phyloP scores from a whole-genome alignment of 2,888 invertebrate genomes.

The Flexamia atlantica region DNA sequence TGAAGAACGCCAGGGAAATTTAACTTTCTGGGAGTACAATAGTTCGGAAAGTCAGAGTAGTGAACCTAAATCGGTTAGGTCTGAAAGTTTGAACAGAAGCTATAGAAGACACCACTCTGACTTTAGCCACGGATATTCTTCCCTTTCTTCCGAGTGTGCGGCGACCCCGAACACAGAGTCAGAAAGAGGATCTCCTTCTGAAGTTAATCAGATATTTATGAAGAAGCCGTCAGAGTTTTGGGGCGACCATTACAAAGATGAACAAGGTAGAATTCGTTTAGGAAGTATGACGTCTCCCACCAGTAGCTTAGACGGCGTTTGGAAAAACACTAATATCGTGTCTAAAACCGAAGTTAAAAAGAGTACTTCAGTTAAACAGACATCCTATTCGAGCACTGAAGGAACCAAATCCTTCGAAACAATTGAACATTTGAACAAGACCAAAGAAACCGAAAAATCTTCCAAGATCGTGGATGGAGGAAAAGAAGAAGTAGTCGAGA shows the following conservation, averaged over 20 bases:
- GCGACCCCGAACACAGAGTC: slow-evolving; percentile 11
- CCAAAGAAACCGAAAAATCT: slow-evolving; percentile 48
- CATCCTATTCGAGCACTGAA: slow-evolving; percentile 51
- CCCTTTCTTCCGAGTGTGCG: neutral
- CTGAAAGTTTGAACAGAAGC: slow-evolving; percentile 17
- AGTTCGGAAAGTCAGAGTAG: neutral
- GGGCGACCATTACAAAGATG: slow-evolving; percentile 45
- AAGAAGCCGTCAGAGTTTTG: slow-evolving; percentile 59
- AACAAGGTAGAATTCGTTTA: neutral
- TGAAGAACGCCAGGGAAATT: slow-evolving; percentile 17
- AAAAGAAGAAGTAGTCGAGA: slow-evolving; percentile 58
- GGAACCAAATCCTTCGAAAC: slow-evolving; percentile 42
- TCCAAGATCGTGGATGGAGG: slow-evolving; percentile 14
- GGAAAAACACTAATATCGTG: slow-evolving; percentile 41
- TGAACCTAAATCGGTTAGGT: slow-evolving; percentile 19
- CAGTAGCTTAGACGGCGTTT: slow-evolving; percentile 21
- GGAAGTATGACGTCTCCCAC: slow-evolving; percentile 23
- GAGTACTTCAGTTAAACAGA: slow-evolving; percentile 42
- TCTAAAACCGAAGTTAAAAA: slow-evolving; percentile 54
- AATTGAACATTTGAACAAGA: slow-evolving; percentile 55
- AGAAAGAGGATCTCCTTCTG: neutral
- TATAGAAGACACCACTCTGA: slow-evolving; percentile 28
- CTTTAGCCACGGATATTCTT: slow-evolving; percentile 37
- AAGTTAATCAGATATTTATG: neutral
- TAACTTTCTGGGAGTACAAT: slow-evolving; percentile 36